Conservation (phyloP, 2,888 invertebrate genomes). For the Plutella xylostella region DNA sequence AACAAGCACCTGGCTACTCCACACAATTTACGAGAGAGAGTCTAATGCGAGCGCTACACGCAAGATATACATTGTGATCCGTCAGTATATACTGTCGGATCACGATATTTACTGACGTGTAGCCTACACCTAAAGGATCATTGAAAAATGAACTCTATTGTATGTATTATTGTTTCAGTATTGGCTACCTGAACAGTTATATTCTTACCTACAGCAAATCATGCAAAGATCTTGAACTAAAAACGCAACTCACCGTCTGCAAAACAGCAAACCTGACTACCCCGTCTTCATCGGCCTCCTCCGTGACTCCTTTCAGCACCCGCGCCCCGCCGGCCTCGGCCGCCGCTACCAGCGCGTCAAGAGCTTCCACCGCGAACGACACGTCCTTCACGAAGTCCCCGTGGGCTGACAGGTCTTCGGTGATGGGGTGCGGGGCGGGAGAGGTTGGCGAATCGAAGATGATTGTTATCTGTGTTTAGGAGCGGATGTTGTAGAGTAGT, state of each 20-base stretch:
- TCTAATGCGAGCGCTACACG: background rate
- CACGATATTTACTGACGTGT: slow-evolving; percentile 10
- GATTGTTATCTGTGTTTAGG: slow-evolving; percentile 78
- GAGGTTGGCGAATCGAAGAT: slow-evolving; percentile 91
- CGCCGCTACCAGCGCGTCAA: slow-evolving; percentile 83
- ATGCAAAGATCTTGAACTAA: too few relatives aligned
- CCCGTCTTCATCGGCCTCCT: slow-evolving; percentile 87
- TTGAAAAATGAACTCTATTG: too few relatives aligned
- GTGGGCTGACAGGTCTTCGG: slow-evolving; percentile 82
- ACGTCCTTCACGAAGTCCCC: slow-evolving; percentile 98
- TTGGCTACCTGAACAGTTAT: too few relatives aligned
- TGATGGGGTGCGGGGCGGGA: slow-evolving; percentile 71
- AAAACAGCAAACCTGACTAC: slow-evolving; percentile 87
- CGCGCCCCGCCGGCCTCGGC: slow-evolving; percentile 88
- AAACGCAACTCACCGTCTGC: slow-evolving; percentile 78
- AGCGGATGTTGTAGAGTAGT: background rate
- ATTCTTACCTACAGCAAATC: too few relatives aligned
- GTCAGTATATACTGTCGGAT: slow-evolving; percentile 11
- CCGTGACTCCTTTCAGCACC: slow-evolving; percentile 85
- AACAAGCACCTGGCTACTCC: background rate
- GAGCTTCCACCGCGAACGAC: slow-evolving; percentile 92
- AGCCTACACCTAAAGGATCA: background rate
- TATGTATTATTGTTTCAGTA: too few relatives aligned
- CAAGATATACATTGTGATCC: slow-evolving; percentile 1
- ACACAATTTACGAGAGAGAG: background rate